phyloP scores from a whole-genome alignment of 2,888 invertebrate species.

The Blastobasis adustella region DNA sequence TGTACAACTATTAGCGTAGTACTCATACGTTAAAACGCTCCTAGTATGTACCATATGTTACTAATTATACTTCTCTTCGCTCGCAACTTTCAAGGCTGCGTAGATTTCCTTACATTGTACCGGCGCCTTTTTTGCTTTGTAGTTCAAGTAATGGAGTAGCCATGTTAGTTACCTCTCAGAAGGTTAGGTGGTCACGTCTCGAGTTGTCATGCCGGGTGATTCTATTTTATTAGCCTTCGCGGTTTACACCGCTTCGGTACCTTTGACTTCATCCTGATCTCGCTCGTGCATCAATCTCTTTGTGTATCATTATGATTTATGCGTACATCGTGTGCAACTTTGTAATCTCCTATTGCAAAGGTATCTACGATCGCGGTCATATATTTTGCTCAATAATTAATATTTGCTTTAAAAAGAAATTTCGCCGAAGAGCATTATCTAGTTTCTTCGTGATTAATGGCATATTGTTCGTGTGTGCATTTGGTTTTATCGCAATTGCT shows the following conservation, averaged over 20 bases:
- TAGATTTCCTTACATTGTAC: conserved; percentile 6
- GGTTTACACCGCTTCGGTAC: conserved; percentile 14
- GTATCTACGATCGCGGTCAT: too few species aligned
- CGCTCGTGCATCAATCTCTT: not conserved
- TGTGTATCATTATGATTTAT: too few species aligned
- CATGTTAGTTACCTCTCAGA: conserved; percentile 29
- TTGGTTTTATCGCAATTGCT: too few species aligned
- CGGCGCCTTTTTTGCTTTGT: conserved; percentile 17
- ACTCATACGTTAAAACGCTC: not conserved
- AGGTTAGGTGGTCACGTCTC: conserved; percentile 41
- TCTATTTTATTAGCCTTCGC: conserved; percentile 39
- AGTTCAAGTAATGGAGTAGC: conserved; percentile 25
- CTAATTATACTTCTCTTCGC: conserved; percentile 8
- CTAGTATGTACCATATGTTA: conserved; percentile 1
- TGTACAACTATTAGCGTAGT: too few species aligned
- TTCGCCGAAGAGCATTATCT: too few species aligned
- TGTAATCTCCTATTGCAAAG: too few species aligned
- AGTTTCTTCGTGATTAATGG: too few species aligned
- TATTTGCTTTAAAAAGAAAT: too few species aligned
- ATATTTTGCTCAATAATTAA: too few species aligned
- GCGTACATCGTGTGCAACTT: too few species aligned
- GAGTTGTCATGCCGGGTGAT: conserved; percentile 30
- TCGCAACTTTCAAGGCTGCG: conserved; percentile 5
- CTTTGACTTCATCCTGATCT: conserved; percentile 11
- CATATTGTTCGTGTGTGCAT: not conserved